Evolutionary conservation across 2,113 vertebrate genomes (phyloP).

Genomic region (Fulmarus glacialis): DNA sequence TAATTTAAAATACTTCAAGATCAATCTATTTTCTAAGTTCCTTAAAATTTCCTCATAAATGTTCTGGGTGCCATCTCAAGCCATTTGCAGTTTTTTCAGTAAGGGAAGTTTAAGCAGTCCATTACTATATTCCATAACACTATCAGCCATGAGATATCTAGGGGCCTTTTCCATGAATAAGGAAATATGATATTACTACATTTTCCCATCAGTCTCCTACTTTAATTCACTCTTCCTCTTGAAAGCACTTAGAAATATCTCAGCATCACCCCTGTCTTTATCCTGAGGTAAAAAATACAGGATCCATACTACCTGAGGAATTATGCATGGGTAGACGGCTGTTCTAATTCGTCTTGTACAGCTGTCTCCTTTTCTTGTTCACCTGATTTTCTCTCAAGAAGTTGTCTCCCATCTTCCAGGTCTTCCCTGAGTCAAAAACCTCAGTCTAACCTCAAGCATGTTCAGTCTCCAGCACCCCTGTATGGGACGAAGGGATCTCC

Average conservation of each 20-base stretch:
- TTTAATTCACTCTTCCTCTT: not conserved
- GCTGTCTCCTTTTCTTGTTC: not conserved
- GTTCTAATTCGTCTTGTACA: not conserved
- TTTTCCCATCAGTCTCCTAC: not conserved
- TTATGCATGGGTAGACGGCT: accelerated
- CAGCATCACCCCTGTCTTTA: not conserved
- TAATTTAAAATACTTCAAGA: not conserved
- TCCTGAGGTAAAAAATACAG: not conserved
- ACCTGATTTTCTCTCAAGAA: not conserved
- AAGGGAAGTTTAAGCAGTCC: not conserved
- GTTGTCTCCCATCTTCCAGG: not conserved
- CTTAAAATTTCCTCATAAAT: not conserved
- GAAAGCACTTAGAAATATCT: not conserved
- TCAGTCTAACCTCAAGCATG: not conserved
- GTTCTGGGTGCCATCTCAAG: not conserved
- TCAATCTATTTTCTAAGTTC: not conserved
- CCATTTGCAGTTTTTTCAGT: not conserved
- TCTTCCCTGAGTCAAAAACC: not conserved
- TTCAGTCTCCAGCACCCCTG: not conserved
- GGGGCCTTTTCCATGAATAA: not conserved
- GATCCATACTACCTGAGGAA: not conserved
- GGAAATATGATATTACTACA: not conserved
- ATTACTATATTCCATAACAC: not conserved
- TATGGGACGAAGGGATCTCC: not conserved
- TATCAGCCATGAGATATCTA: not conserved